These are phyloP conservation scores for Parasteatoda tepidariorum DNA, from an alignment of 1,140 invertebrate genomes.

Conservation along the genomic window DNA sequence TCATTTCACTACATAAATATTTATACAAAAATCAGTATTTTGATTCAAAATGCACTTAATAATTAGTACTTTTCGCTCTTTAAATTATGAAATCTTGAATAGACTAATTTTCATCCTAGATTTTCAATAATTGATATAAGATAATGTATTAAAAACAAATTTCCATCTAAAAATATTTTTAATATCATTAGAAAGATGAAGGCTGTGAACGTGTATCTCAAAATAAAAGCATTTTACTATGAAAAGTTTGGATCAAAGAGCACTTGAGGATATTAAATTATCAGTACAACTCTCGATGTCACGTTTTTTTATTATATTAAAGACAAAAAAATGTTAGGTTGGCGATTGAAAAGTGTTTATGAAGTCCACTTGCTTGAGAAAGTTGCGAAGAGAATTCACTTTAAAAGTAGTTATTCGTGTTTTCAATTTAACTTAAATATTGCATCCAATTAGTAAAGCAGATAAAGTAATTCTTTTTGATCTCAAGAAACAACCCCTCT, in stretches of 20 bases:
- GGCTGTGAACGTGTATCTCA: too few relatives aligned
- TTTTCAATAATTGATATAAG: too few relatives aligned
- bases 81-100: too few relatives aligned
- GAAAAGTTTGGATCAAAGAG: neutral
- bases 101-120: too few relatives aligned
- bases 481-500: constrained; percentile 22
- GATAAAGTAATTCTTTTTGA: constrained; percentile 55
- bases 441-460: constrained; percentile 46
- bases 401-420: constrained; percentile 58
- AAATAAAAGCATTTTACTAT: too few relatives aligned
- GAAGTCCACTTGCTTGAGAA: neutral
- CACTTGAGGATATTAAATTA: neutral
- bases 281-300: neutral
- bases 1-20: too few relatives aligned
- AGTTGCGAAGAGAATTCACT: neutral
- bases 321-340: neutral
- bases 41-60: too few relatives aligned
- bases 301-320: neutral
- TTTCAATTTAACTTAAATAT: constrained; percentile 47
- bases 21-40: too few relatives aligned
- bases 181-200: too few relatives aligned
- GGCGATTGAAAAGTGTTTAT: neutral
- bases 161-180: too few relatives aligned
- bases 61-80: too few relatives aligned
- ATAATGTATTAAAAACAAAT: too few relatives aligned